Evolutionary conservation across 2,888 invertebrate genomes (phyloP), one percentile per base, ranked within the genome.

Genomic region (Cinara cedri): DNA sequence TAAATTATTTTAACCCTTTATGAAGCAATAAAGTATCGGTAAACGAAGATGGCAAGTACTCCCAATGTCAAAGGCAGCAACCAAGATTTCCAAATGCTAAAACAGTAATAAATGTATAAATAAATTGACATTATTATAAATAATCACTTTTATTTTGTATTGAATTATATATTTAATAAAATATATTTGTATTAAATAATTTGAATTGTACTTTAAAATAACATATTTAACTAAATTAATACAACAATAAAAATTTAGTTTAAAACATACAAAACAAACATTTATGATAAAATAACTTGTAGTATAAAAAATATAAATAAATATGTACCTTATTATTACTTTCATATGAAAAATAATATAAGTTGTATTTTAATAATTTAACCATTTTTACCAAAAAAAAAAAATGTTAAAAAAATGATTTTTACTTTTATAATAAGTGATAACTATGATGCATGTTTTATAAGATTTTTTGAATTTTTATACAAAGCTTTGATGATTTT

Each of bases 41-140:
- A 87, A 82, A 87, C 84, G 76, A 87, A 84, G 16, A 87, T 87
- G 54, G 86, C 87, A 71, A 87, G 83, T 26, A 87, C 84, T 54
- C 87, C 87, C 65, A 88, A 84, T 26, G 86, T 85, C 46, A 87
- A 84, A 26, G 88, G 87, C 82, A 87, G 85, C 84, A 87, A 84
- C 88, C 87, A 88, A 21, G 87, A 86, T 83, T 86, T 86, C 87
- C 86, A 87, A 81, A 87, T 86, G 84, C 87, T 87, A 86, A 83
- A 87, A 83, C 34, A 70, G 82, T 49, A 78, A 68, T 55, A 78
- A 49, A 82, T 16, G 19, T 55, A 46, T 46, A 46, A 60, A 60
- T 60, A 46, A 51, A 26, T 63, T 63, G 19, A 24, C 16, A 49
- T 62, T 72, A 46, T 14, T 26, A 42, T 1, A 13, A 60, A 62